Conservation (phyloP, 2,888 invertebrate genomes). For the Alviniconcha strummeri region DNA sequence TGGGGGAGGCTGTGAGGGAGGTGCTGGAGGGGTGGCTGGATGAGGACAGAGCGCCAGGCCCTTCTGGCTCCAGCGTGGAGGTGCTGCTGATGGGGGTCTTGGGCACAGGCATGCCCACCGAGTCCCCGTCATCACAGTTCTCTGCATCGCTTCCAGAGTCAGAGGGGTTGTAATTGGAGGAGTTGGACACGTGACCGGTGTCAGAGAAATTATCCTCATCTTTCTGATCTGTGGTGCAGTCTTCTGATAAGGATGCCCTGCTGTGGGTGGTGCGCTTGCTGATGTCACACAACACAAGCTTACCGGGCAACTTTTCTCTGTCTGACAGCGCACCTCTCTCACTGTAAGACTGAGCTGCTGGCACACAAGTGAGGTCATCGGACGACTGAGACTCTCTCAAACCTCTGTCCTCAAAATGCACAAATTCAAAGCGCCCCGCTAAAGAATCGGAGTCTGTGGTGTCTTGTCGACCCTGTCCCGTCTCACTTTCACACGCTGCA, state of each 20-base stretch:
- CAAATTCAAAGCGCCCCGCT: constrained; percentile 19
- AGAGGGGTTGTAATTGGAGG: constrained; percentile 44
- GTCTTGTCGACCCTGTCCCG: neutral
- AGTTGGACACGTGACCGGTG: constrained; percentile 32
- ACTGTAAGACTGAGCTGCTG: too few relatives aligned
- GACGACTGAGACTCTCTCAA: neutral
- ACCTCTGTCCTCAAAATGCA: neutral
- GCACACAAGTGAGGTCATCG: neutral
- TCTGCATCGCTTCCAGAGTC: constrained; percentile 42
- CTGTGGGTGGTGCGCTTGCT: neutral
- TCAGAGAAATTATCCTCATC: constrained; percentile 38
- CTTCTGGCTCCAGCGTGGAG: neutral
- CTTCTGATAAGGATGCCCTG: neutral
- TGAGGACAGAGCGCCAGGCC: neutral
- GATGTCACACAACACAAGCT: neutral
- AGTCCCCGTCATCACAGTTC: constrained; percentile 27
- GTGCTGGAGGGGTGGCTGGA: neutral
- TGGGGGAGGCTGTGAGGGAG: constrained; percentile 18
- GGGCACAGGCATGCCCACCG: constrained; percentile 14
- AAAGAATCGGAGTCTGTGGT: constrained; percentile 24
- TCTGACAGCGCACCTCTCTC: constrained; percentile 8
- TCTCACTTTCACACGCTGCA: neutral
- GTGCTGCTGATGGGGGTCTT: constrained; percentile 1
- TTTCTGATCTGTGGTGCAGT: neutral
- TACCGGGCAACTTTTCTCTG: neutral